These are phyloP conservation scores for Ceratitis capitata DNA, from an alignment of 1,140 invertebrate genomes.

Conservation along the genomic window DNA sequence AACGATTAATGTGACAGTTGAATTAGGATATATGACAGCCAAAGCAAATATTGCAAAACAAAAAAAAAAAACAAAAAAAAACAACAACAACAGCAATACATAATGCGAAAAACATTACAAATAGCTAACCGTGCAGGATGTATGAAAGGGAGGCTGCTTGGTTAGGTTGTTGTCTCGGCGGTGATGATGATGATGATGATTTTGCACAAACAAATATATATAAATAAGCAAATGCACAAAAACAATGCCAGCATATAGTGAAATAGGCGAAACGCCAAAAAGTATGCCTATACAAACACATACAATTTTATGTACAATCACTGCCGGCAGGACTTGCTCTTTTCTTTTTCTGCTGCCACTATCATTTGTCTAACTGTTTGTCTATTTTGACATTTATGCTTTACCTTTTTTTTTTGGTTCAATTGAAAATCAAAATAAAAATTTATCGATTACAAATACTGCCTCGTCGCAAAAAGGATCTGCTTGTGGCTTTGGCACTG, in stretches of 20 bases:
- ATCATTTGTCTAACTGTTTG: conserved; percentile 10
- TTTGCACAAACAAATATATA: conserved; percentile 17
- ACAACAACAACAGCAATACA: background rate
- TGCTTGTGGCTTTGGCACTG: background rate
- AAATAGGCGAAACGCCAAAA: background rate
- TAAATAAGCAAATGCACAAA: background rate
- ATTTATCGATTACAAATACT: conserved; percentile 7
- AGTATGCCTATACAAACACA: background rate
- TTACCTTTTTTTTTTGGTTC: conserved; percentile 5
- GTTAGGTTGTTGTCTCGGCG: no score
- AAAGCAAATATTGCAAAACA: conserved; percentile 18
- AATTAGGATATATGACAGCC: conserved; percentile 49
- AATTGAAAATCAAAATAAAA: conserved; percentile 20
- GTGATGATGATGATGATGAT: background rate
- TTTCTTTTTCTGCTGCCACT: background rate
- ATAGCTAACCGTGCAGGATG: background rate
- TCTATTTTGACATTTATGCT: background rate
- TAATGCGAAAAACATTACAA: background rate
- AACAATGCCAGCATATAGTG: no score
- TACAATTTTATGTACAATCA: background rate
- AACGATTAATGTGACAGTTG: conserved; percentile 64
- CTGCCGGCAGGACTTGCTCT: background rate
- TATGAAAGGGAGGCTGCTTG: background rate
- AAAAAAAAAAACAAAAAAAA: no score
- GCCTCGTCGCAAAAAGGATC: background rate